phyloP scores from a whole-genome alignment of 2,113 vertebrate genomes.

The Tyto alba region DNA sequence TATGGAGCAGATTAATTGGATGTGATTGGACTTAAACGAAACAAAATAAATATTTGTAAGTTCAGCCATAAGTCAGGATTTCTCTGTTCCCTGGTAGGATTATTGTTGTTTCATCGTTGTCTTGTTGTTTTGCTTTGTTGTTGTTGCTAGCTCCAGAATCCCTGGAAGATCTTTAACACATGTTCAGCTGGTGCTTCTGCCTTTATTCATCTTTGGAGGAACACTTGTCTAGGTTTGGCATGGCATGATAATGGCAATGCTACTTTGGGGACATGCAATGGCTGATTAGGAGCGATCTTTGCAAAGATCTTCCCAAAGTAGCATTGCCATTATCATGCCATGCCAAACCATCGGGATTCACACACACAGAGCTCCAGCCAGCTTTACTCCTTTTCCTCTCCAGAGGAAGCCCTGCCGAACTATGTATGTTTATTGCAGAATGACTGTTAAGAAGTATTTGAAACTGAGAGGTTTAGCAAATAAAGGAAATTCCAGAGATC shows the following conservation, averaged over 20 bases:
- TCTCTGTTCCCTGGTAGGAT: neutral
- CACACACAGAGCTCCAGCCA: neutral
- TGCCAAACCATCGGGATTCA: neutral
- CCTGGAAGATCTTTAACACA: neutral
- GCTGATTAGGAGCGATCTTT: no score
- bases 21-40: neutral
- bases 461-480: neutral
- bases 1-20: neutral
- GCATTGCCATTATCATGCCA: accelerated
- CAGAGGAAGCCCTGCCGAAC: neutral
- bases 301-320: no score
- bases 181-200: neutral
- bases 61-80: neutral
- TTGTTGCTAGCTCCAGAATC: neutral
- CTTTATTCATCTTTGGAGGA: neutral
- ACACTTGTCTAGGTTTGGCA: neutral
- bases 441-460: neutral
- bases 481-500: neutral
- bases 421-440: neutral
- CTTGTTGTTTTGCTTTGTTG: neutral
- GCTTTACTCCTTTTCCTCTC: neutral
- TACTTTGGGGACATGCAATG: no score
- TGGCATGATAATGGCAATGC: no score
- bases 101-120: neutral
- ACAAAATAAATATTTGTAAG: neutral